Base-by-base conservation (phyloP, 2,797 vertebrate genomes). In the Acipenser transmontanus region DNA sequence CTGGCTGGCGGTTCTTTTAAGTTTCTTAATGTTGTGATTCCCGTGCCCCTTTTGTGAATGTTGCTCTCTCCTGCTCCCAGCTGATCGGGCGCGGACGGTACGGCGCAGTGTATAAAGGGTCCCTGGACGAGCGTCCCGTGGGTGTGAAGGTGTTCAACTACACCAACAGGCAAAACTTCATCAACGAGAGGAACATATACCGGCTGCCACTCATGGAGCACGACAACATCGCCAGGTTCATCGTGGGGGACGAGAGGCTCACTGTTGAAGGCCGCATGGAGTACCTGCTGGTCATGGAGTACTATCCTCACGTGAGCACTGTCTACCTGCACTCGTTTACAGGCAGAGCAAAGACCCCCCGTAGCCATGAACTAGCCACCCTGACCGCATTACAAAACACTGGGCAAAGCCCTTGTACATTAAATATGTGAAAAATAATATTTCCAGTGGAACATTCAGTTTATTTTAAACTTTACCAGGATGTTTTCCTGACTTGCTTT, bases 161-260 rank as follows among this genome's bases (percentile, higher is more conserved):
- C 67, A 88, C 91, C 56, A 98, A 99, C 73, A 93, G 95, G 3
- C 97, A 98, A 81, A 98, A 98, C 82, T 99, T 96, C 73, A 84
- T 94, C 69, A 99, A 98, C 52, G 97, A 99, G 76, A 94, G 94
- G 75, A 94, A 93, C 72, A 97, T 99, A 86, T 99, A 99, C 81
- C 92, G 93, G 70, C 91, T 97, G 47, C 95, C 95, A 6, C 87
- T 97, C 80, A 91, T 97, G 87, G 94, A 96, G 70, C 96, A 99
- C 17, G 95, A 96, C 61, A 98, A 96, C 79, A 92, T 98, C 0
- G 94, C 94, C 6, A 92, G 74, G 47, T 98, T 98, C 74, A 92
- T 98, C 65, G 95, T 95, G 49, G 94, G 93, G 1, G 94, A 99
- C 64, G 97, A 99, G 77, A 90, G 96, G 47, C 86, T 93, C 9